Conservation (phyloP, 2,888 invertebrate species). For the Eulithis prunata region DNA sequence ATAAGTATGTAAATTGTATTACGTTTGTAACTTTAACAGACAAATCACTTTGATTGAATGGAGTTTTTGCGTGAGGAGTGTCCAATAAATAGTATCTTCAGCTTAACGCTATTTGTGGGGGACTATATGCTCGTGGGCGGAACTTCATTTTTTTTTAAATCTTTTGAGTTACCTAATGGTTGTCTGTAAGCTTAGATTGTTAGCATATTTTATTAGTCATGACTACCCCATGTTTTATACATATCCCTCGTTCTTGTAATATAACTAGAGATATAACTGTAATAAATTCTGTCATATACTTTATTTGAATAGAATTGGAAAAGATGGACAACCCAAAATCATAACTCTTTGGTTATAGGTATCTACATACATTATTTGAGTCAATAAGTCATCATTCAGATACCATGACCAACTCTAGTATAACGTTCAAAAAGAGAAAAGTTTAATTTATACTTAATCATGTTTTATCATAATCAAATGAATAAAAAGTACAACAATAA, state of each 20-base stretch:
- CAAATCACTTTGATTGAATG: background rate
- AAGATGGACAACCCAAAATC: background rate
- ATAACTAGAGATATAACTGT: too few species aligned
- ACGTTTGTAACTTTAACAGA: background rate
- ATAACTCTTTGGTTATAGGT: too few species aligned
- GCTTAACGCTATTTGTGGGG: too few species aligned
- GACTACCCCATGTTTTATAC: slow-evolving; percentile 8
- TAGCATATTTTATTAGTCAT: slow-evolving; percentile 1
- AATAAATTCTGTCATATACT: too few species aligned
- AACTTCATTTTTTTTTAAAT: slow-evolving; percentile 16
- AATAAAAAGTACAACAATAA: background rate
- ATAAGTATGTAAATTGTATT: slow-evolving; percentile 10
- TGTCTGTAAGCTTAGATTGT: slow-evolving; percentile 18
- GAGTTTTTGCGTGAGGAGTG: background rate
- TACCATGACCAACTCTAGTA: too few species aligned
- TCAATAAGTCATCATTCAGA: too few species aligned
- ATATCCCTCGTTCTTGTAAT: background rate
- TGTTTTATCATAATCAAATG: background rate
- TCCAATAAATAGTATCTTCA: background rate
- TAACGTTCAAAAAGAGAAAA: too few species aligned
- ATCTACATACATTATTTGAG: too few species aligned
- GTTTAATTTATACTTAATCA: too few species aligned
- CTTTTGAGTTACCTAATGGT: slow-evolving; percentile 14
- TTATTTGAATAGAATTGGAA: background rate
- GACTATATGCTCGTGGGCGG: background rate